Conservation (phyloP, 2,113 vertebrate genomes). For the Symphodus melops region DNA sequence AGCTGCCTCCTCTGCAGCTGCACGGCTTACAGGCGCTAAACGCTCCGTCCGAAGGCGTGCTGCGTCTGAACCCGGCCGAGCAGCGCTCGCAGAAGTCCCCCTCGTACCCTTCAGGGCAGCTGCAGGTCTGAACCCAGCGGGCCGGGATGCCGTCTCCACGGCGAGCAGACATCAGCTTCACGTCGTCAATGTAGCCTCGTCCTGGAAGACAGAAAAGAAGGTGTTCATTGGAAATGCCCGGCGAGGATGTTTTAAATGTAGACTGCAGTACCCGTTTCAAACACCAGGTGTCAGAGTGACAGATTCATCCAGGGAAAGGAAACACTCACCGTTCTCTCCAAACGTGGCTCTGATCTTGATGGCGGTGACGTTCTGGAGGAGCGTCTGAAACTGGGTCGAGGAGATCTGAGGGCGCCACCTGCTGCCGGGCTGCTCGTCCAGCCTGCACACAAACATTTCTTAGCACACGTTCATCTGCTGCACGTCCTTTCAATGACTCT, state of each 20-base stretch:
- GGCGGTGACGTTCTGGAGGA: constrained; percentile 91
- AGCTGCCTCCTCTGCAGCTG: constrained; percentile 87
- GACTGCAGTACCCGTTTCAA: too few species aligned
- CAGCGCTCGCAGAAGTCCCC: constrained; percentile 91
- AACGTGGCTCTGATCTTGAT: constrained; percentile 91
- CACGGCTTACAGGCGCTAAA: constrained; percentile 88
- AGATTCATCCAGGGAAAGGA: not conserved
- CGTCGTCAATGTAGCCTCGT: constrained; percentile 90
- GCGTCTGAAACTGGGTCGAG: constrained; percentile 85
- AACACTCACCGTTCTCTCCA: constrained; percentile 88
- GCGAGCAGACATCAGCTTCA: constrained; percentile 87
- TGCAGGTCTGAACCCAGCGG: constrained; percentile 89
- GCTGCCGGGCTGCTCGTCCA: constrained; percentile 87
- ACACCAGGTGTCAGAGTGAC: not conserved
- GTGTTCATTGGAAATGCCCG: too few species aligned
- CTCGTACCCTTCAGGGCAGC: constrained; percentile 82
- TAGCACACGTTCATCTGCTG: not conserved
- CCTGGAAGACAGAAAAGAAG: constrained; percentile 75
- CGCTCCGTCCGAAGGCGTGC: constrained; percentile 70
- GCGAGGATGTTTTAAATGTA: too few species aligned
- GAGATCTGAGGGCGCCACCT: constrained; percentile 90
- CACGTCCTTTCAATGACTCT: too few species aligned
- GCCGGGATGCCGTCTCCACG: constrained; percentile 77
- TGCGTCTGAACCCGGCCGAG: constrained; percentile 85
- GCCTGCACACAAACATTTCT: constrained; percentile 68